Evolutionary conservation across 1,140 invertebrate genomes (phyloP).

Genomic region (Eupristina koningsbergeri): DNA sequence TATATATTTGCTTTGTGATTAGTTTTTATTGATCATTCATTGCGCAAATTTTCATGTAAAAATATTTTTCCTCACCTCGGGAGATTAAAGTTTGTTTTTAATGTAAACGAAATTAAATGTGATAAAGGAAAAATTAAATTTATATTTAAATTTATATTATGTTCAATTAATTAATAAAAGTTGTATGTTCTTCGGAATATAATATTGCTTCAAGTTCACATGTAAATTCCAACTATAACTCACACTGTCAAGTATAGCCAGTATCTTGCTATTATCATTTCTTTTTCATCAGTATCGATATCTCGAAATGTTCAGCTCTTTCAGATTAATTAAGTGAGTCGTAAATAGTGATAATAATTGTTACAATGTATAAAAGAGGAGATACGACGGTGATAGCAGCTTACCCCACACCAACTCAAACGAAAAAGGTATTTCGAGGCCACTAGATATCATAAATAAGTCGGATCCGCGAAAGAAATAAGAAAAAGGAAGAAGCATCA

Average conservation of each 20-base stretch:
- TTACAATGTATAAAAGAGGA: not conserved
- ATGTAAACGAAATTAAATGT: no score
- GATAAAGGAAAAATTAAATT: no score
- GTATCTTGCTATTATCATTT: not conserved
- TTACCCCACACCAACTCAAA: not conserved
- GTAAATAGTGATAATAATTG: not conserved
- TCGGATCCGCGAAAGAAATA: not conserved
- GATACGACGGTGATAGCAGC: not conserved
- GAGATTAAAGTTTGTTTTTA: no score
- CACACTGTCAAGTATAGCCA: not conserved
- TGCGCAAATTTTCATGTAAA: not conserved
- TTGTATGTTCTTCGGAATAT: not conserved
- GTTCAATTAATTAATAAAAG: no score
- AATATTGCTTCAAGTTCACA: not conserved
- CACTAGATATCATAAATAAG: conserved; percentile 30
- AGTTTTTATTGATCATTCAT: not conserved
- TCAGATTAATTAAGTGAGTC: not conserved
- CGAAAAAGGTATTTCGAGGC: not conserved
- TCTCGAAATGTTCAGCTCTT: not conserved
- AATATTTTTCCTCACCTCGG: no score
- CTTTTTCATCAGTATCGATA: not conserved
- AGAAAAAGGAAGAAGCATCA: not conserved
- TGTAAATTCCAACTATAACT: no score
- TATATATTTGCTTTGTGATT: not conserved
- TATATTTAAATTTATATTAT: no score